Conservation (phyloP, 2,113 vertebrate genomes). For the Jacana jacana region DNA sequence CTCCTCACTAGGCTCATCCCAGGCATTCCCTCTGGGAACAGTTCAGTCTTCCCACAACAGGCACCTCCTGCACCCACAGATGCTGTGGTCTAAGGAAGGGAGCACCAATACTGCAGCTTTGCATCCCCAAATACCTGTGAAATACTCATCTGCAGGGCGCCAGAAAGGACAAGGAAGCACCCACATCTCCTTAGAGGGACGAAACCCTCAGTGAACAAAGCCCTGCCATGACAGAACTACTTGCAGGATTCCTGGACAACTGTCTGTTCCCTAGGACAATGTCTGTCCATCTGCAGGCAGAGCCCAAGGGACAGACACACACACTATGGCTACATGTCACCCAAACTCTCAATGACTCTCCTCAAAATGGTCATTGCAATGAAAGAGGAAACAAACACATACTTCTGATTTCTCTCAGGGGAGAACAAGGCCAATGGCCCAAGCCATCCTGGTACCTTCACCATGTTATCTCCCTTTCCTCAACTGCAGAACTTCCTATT, state of each 20-base stretch:
- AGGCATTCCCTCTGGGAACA: not conserved
- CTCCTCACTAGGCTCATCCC: not conserved
- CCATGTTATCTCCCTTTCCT: not conserved
- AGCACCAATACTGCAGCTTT: not conserved
- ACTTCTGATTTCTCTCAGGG: not conserved
- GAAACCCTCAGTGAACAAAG: not conserved
- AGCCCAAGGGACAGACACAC: not conserved
- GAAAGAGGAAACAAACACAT: not conserved
- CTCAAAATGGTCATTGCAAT: not conserved
- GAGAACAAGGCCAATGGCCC: not conserved
- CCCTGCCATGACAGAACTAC: not conserved
- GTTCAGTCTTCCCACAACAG: fast-evolving
- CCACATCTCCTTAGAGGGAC: fast-evolving
- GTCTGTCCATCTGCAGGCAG: not conserved
- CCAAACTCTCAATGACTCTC: not conserved
- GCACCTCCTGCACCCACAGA: not conserved
- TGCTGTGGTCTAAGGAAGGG: too few species aligned
- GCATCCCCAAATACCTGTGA: not conserved
- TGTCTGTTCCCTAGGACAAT: not conserved
- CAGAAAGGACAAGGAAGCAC: not conserved
- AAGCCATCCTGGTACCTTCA: not conserved
- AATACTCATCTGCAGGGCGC: not conserved
- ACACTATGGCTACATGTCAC: not conserved
- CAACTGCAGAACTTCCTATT: not conserved
- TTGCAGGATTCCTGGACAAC: not conserved